Evolutionary conservation across 1,140 invertebrate genomes (phyloP), one percentile per base, ranked within the genome.

Genomic region (Heliconius himera): DNA sequence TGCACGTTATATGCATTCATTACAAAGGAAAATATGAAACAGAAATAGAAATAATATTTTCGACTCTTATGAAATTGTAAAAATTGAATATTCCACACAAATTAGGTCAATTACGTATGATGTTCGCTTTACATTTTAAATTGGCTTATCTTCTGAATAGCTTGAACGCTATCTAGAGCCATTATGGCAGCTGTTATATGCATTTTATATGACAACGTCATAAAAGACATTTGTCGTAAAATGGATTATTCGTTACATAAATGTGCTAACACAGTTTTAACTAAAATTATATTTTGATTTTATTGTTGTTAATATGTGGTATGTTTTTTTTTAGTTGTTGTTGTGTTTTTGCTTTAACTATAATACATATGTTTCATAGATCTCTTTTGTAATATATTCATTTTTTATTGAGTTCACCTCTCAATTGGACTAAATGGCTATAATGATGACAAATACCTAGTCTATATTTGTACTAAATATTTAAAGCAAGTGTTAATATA

Each of bases 201-300:
- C 70, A 41, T 78, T 78, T 78, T 56, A 60, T 70, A 76, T 70
- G 56, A 49, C 60, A 46, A 29, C 49, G 74, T 76, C 74, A 70
- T 74, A 54, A 49, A 74, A 49, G 41, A 74, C 73, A 51, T 74
- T 74, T 29, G 73, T 74, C 73, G 46, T 76, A 20, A 70, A 76
- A 76, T 38, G n/a, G 18, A 4, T 29, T 29, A 33, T 76, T 46
- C 46, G 2, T 38, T 6, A 70, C 46, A 46, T 33, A 13, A 70
- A 70, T 60, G 38, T 70, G 51, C 26, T 29, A 41, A 75, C 66
- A 38, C 18, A 22, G 22, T 29, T 76, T 60, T n/a, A 22, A 76
- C 22, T 56, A 56, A 26, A 29, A 76, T 66, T 33, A 22, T 76
- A 29, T 76, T 70, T 46, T 22, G 8, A 76, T n/a, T 46, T 70